Base-by-base conservation (phyloP, 2,797 vertebrate species). In the Octomys mimax region DNA sequence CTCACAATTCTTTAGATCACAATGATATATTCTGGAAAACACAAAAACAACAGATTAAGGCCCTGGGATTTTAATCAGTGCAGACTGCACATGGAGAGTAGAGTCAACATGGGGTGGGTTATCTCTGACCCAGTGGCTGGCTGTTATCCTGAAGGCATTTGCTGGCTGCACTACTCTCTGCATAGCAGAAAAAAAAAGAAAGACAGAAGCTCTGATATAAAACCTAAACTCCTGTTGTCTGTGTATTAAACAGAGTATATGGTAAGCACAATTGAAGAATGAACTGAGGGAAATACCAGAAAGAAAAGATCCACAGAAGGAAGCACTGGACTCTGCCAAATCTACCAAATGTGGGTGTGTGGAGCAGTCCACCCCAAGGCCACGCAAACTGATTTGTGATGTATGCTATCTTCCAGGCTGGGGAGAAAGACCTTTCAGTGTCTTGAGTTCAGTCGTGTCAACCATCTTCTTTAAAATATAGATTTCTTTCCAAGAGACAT, bases 321-420 rank as follows among this genome's bases (percentile, higher is more conserved):
- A 6, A n/a, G 52, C 73, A 33, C 46, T 31, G 46, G 66, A 73
- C 33, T 36, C 71, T 59, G 2, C 31, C 21, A 36, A 8, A 8
- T 64, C 31, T 49, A 12, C 83, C 13, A 31, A 42, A 3, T 13
- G 31, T 2, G 0, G 24, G 14, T 0, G 3, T 12, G 8, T n/a
- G 31, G 16, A 10, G 4, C 19, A 9, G 10, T 66, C 21, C 11
- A 46, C 1, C 13, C 16, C 3, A 8, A 49, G 39, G 8, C 11
- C 28, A 10, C 24, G 78, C 36, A 12, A 21, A n/a, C 14, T 42
- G 14, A 33, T 14, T 33, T 33, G 22, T 71, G 52, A 42, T 33
- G 4, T 0, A 33, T 73, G 6, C 39, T 68, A 24, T n/a, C 18
- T 5, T n/a, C 78, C n/a, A 4, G 73, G 31, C 57, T 71, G 24